Conservation (phyloP, 2,888 invertebrate genomes). For the Unio delphinus region DNA sequence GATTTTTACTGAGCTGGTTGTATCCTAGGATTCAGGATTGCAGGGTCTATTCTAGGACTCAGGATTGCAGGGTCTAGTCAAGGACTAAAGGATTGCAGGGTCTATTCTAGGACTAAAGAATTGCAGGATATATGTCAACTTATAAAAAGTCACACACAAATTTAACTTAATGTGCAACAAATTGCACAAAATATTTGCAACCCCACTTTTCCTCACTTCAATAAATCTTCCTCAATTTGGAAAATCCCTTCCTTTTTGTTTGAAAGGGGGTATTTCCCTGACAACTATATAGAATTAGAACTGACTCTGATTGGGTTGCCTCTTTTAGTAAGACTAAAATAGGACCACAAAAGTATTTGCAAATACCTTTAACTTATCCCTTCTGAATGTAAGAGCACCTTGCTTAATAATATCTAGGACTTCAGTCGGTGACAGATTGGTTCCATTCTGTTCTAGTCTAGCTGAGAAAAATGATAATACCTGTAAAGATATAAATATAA, state of each 20-base stretch:
- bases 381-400: slow-evolving; percentile 93
- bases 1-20: too few species aligned
- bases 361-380: slow-evolving; percentile 89
- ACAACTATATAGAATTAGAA: neutral
- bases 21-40: too few species aligned
- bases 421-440: slow-evolving; percentile 86
- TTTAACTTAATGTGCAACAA: too few species aligned
- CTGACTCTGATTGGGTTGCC: neutral
- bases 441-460: slow-evolving; percentile 75
- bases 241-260: neutral
- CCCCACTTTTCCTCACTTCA: too few species aligned
- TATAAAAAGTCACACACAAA: too few species aligned
- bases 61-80: too few species aligned
- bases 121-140: too few species aligned
- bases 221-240: too few species aligned
- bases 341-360: neutral
- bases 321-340: neutral
- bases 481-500: slow-evolving; percentile 62
- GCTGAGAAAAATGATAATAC: slow-evolving; percentile 82
- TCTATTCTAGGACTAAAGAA: too few species aligned
- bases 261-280: neutral
- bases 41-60: too few species aligned
- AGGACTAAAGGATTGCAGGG: too few species aligned
- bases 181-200: too few species aligned
- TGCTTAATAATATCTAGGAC: slow-evolving; percentile 91